Evolutionary conservation across 2,113 vertebrate genomes (phyloP).

Genomic region (Vulpes lagopus): DNA sequence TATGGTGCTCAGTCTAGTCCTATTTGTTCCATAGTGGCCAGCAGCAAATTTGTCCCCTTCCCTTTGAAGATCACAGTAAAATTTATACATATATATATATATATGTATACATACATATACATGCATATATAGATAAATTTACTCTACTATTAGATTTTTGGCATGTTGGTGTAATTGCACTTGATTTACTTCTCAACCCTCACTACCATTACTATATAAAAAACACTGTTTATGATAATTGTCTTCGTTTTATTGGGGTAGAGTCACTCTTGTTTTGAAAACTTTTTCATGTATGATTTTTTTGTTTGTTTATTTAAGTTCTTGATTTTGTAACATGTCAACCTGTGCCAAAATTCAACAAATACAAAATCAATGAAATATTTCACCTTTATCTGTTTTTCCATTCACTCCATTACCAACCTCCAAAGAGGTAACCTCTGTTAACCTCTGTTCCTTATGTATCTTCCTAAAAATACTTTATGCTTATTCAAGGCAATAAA

Average conservation of each 20-base stretch:
- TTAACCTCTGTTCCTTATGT: neutral
- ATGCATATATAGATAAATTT: neutral
- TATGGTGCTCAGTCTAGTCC: neutral
- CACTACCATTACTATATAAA: neutral
- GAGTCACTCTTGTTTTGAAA: neutral
- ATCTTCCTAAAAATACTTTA: neutral
- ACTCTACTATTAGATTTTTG: constrained; percentile 10
- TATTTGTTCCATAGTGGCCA: neutral
- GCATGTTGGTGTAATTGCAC: neutral
- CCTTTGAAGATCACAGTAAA: neutral
- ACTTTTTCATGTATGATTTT: neutral
- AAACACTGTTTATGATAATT: neutral
- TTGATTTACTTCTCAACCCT: neutral
- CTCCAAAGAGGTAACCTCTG: neutral
- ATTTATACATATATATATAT: neutral
- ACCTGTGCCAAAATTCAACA: neutral
- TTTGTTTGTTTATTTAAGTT: neutral
- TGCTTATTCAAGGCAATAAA: neutral
- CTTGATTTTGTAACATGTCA: neutral
- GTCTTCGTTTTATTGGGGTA: neutral
- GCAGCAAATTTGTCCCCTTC: neutral
- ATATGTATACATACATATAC: neutral
- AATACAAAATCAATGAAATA: neutral
- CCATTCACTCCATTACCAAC: neutral
- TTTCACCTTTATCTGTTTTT: neutral